Conservation (phyloP, 1,140 invertebrate genomes). For the Leptinotarsa texana region DNA sequence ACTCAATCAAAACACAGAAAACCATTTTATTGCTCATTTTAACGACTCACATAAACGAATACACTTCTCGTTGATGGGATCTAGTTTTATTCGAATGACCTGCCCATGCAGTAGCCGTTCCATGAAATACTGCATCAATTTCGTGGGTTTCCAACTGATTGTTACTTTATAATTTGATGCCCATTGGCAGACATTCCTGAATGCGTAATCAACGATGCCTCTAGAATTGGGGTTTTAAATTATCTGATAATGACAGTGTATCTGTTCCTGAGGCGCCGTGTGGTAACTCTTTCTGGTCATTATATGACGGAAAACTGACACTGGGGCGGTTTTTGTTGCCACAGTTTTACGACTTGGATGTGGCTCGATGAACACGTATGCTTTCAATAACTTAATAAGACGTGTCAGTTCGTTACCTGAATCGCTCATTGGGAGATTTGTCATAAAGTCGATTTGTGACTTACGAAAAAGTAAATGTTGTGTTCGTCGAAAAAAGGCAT, state of each 20-base stretch:
- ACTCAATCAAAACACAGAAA: background rate
- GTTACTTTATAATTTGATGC: background rate
- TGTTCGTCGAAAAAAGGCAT: too few species aligned
- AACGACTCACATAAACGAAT: background rate
- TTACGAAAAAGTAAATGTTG: too few species aligned
- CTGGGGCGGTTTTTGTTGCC: background rate
- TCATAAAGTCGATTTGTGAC: too few species aligned
- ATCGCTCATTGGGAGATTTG: too few species aligned
- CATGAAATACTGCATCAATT: slow-evolving; percentile 4
- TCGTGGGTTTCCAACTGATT: background rate
- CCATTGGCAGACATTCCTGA: slow-evolving; percentile 1
- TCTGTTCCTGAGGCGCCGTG: background rate
- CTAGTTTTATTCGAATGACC: background rate
- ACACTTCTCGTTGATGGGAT: background rate
- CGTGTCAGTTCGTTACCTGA: slow-evolving; percentile 5
- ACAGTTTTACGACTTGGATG: background rate
- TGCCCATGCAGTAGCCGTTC: background rate
- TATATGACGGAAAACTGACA: background rate
- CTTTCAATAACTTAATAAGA: background rate
- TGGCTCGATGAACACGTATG: background rate
- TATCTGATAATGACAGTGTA: slow-evolving; percentile 6
- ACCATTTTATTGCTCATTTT: background rate
- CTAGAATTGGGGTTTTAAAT: background rate
- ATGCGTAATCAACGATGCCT: background rate
- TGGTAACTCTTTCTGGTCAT: background rate